These are phyloP conservation scores for Thalpophila matura DNA, from an alignment of 2,888 invertebrate species.

Conservation along the genomic window DNA sequence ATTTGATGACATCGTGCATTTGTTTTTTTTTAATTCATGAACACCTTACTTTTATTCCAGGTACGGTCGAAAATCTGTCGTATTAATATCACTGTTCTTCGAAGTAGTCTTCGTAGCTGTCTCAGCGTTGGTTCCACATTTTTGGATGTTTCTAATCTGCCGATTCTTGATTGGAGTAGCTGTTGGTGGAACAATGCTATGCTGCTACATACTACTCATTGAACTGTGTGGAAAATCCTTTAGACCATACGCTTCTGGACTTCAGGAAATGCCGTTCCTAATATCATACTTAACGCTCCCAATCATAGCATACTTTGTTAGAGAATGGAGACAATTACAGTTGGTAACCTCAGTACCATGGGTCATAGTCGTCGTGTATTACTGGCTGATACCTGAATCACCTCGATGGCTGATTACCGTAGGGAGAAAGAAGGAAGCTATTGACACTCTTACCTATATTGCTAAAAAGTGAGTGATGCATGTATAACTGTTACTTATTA, in stretches of 20 bases:
- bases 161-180: conserved; percentile 91
- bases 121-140: conserved; percentile 90
- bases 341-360: conserved; percentile 89
- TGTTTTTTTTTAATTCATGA: no score
- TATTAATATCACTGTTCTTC: conserved; percentile 89
- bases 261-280: conserved; percentile 90
- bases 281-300: conserved; percentile 90
- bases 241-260: conserved; percentile 89
- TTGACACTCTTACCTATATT: conserved; percentile 91
- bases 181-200: conserved; percentile 92
- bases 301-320: conserved; percentile 90
- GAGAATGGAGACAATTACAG: conserved; percentile 91
- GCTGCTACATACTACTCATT: conserved; percentile 92
- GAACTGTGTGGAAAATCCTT: conserved; percentile 91
- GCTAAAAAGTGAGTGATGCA: conserved; percentile 87
- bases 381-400: conserved; percentile 94
- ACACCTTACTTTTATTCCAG: conserved; percentile 79
- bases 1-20: no score
- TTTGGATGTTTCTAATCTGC: conserved; percentile 91
- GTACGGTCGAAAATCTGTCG: conserved; percentile 92
- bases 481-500: not conserved
- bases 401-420: conserved; percentile 94
- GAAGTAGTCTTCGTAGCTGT: conserved; percentile 89
- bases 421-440: conserved; percentile 92
- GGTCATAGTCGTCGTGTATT: conserved; percentile 90